A percentile compares a stretch with the other conserved stretches of the same genome.
These are phyloP conservation scores for Pholis gunnellus DNA, from an alignment of 2,113 vertebrate genomes.

Conservation along the genomic window DNA sequence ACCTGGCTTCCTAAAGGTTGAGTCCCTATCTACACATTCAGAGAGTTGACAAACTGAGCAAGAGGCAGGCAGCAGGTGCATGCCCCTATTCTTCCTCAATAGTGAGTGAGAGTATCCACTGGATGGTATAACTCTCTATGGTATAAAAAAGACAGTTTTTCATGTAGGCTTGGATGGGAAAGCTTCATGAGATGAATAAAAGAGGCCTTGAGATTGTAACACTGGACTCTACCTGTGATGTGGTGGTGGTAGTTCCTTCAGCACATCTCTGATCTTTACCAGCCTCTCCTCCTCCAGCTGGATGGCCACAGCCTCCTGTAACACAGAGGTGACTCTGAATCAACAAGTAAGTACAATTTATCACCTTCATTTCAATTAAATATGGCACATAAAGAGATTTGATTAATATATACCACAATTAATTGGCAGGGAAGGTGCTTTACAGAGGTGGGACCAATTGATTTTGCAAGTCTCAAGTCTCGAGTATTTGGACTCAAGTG, in stretches of 20 bases:
- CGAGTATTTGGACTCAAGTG: no score
- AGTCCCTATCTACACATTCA: neutral
- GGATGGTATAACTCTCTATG: no score
- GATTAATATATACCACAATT: neutral
- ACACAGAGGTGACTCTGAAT: neutral
- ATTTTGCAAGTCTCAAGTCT: no score
- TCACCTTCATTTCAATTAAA: no score
- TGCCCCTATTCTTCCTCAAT: neutral
- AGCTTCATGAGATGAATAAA: neutral
- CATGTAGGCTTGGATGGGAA: neutral
- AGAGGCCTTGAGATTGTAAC: fast-evolving
- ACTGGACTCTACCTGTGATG: conserved; percentile 86
- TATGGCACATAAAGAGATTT: neutral
- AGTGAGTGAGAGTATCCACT: no score
- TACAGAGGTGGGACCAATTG: no score
- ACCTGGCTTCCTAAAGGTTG: neutral
- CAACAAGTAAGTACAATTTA: no score
- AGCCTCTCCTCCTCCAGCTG: conserved; percentile 91
- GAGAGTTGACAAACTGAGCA: neutral
- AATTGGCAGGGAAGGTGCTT: neutral
- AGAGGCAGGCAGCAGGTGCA: neutral
- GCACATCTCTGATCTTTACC: conserved; percentile 91
- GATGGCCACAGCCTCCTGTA: conserved; percentile 91
- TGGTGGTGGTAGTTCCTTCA: conserved; percentile 88
- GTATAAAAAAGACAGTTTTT: neutral